Evolutionary conservation across 2,888 invertebrate genomes (phyloP), one percentile per base, ranked within the genome.

Genomic region (Meliscaeva auricollis): DNA sequence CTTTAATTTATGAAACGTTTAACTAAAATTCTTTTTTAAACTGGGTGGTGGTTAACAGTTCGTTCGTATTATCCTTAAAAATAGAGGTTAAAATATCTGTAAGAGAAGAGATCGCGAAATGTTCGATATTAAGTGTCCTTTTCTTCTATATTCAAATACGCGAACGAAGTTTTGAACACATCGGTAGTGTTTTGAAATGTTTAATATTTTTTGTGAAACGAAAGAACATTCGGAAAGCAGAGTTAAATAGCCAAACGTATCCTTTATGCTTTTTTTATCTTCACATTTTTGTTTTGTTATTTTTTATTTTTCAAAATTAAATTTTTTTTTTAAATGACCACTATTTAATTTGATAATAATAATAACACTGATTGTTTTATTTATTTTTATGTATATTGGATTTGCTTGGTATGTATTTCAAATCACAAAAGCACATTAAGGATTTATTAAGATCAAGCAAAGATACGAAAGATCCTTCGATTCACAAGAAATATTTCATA

Each of bases 1-100:
- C 62, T 75, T 52, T 76, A 48, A 38, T 46, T 78, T 78, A 69
- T 70, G 60, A 79, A 38, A 69, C 52, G 62, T 50, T 82, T 50
- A 60, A 46, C 35, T 52, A 11, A 30, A 48, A 74, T 48, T 68
- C n/a, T 73, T 46, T 60, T 74, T 62, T 66, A 70, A 56, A 66
- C 62, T 87, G 77, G 56, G 74, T 68, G 68, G 76, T 52, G 75
- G 74, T 75, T 80, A 66, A 82, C 73, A 87, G 88, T 90, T 90
- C 89, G 90, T 90, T 90, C 90, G 90, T 87, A 89, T 89, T 88
- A 89, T 90, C 89, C 90, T 90, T 90, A 90, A 90, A 88, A 84
- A 87, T 78, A 87, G 83, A 87, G 76, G 80, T 85, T 78, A 85
- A 22, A 77, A 82, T 87, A 88, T 87, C 70, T 88, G 87, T 88